Evolutionary conservation across 1,140 invertebrate species (phyloP).

Genomic region (Bombus pascuorum): DNA sequence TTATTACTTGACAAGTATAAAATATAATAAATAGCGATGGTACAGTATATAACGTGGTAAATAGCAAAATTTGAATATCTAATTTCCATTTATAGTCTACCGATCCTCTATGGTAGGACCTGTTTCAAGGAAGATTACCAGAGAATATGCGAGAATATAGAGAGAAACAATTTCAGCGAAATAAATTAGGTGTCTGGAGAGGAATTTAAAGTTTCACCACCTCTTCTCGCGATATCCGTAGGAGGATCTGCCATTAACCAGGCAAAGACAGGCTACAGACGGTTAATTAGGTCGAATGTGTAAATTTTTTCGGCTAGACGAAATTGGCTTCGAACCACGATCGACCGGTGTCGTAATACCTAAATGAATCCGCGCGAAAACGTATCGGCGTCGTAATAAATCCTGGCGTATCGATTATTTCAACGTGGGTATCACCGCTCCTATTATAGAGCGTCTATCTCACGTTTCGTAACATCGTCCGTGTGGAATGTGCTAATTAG

Average conservation of each 20-base stretch:
- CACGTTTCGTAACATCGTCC: conserved; percentile 49
- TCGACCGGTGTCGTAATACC: neutral
- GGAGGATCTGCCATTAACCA: conserved; percentile 1
- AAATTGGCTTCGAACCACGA: conserved; percentile 1
- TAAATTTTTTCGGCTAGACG: neutral
- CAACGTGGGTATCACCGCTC: conserved; percentile 45
- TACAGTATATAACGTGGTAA: no score
- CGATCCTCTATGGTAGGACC: no score
- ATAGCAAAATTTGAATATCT: no score
- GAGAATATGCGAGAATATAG: neutral
- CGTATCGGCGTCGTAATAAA: conserved; percentile 36
- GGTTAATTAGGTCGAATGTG: conserved; percentile 21
- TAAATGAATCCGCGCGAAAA: conserved; percentile 37
- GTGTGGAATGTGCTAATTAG: conserved; percentile 52
- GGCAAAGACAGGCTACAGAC: neutral
- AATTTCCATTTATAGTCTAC: no score
- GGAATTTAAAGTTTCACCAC: neutral
- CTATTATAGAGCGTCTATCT: conserved; percentile 51
- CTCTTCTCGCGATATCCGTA: neutral
- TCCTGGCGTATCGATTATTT: conserved; percentile 43
- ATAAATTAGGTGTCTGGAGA: neutral
- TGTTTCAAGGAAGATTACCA: neutral
- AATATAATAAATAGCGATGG: no score
- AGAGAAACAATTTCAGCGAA: neutral
- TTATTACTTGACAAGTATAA: no score